Percentiles rank a stretch among this genome's conserved stretches.
These are phyloP conservation scores for Pachydiplax longipennis DNA, from an alignment of 2,888 invertebrate species.

Conservation along the genomic window DNA sequence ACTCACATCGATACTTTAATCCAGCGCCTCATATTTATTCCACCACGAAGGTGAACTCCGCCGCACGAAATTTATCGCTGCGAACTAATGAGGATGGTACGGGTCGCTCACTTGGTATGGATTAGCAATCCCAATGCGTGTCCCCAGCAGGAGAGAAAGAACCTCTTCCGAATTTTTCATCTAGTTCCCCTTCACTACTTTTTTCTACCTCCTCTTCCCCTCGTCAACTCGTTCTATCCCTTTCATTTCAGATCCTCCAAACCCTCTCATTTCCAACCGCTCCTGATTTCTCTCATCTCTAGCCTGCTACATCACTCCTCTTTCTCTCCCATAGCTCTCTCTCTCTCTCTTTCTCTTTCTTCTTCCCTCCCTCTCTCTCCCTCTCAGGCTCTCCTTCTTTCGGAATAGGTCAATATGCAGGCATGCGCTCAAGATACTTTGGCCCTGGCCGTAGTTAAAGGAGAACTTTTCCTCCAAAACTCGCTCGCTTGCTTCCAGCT, in stretches of 20 bases:
- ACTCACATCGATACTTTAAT: too few species aligned
- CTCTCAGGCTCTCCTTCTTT: background rate
- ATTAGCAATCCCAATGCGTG: too few species aligned
- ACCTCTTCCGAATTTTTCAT: too few species aligned
- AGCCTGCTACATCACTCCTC: background rate
- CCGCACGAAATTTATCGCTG: too few species aligned
- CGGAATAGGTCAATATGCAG: conserved; percentile 43
- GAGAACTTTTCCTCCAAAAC: background rate
- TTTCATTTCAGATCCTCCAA: background rate
- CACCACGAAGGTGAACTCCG: too few species aligned
- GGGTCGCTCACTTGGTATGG: too few species aligned
- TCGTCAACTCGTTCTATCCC: background rate
- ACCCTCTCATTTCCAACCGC: background rate
- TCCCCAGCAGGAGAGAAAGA: too few species aligned
- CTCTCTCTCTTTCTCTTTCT: background rate
- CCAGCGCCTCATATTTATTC: too few species aligned
- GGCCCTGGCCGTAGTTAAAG: conserved; percentile 21
- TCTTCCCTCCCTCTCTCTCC: background rate
- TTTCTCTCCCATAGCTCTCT: background rate
- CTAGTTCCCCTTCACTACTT: background rate
- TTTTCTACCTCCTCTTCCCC: background rate
- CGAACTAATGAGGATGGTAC: too few species aligned
- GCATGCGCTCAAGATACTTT: conserved; percentile 19
- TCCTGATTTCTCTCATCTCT: background rate
- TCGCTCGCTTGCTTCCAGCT: background rate